These are phyloP conservation scores for Heliopora coerulea DNA, from an alignment of 92 coral and sea anemone species.

Conservation along the genomic window DNA sequence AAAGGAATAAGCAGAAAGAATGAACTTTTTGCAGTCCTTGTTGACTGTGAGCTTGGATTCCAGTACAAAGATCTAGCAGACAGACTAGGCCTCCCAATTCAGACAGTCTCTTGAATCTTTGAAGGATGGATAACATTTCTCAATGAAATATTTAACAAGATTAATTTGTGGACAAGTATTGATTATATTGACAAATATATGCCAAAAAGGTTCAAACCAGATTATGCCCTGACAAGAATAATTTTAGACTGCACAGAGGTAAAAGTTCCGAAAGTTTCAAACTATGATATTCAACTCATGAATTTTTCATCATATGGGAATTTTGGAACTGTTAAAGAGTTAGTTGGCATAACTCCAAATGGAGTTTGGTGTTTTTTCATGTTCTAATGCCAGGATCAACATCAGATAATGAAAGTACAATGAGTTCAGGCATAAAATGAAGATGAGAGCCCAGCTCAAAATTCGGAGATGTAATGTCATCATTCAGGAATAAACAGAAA, in stretches of 20 bases:
- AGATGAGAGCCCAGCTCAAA: too few relatives aligned
- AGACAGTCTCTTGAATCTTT: constrained; percentile 37
- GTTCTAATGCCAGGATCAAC: constrained; percentile 38
- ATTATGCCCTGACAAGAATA: constrained; percentile 26
- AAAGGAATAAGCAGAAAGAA: constrained; percentile 26
- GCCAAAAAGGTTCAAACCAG: constrained; percentile 22
- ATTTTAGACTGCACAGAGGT: constrained; percentile 33
- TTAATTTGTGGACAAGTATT: constrained; percentile 24
- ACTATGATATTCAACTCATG: constrained; percentile 27
- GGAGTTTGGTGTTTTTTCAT: constrained; percentile 30
- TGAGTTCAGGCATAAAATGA: constrained; percentile 11
- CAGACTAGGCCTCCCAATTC: constrained; percentile 15
- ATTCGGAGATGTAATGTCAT: too few relatives aligned
- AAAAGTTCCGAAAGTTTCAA: constrained; percentile 20
- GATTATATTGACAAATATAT: constrained; percentile 11
- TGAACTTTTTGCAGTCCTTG: constrained; percentile 32
- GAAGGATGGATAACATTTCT: constrained; percentile 40
- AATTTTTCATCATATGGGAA: constrained; percentile 36
- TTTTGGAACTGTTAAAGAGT: constrained; percentile 34
- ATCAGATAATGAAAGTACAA: constrained; percentile 33
- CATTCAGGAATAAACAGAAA: too few relatives aligned
- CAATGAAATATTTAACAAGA: constrained; percentile 5
- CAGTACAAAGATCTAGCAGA: constrained; percentile 32
- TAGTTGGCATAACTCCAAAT: constrained; percentile 36
- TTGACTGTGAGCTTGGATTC: constrained; percentile 8